Base-by-base conservation (phyloP, 2,113 vertebrate species). In the Charadrius vociferus region DNA sequence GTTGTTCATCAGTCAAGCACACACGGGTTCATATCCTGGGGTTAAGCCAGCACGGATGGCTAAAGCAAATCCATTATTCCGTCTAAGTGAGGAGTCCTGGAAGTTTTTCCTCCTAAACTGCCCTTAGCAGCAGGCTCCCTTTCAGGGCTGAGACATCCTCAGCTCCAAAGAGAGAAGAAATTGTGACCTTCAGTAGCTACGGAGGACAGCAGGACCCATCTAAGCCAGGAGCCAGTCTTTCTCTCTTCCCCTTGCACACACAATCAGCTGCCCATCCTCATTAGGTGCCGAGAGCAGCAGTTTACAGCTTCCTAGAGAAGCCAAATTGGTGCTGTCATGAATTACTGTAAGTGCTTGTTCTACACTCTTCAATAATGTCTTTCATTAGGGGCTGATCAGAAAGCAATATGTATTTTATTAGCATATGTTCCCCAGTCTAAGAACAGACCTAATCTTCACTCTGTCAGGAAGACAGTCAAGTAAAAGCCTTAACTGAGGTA, bases 331-430 rank as follows among this genome's bases (percentile, higher is more conserved):
- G 88, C 95, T 98, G 97, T 96, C 97, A 96, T 91, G 95, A 96
- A 97, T 97, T 97, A 96, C 96, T 96, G 94, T 96, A 96, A 97
- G 86, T 95, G 95, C 97, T 95, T 98, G 97, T 95, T 95, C 86
- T 91, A 96, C 94, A 95, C 61, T 96, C 90, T 90, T 95, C 96
- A 95, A 65, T 97, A 97, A 97, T 98, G 91, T 97, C 91, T 96
- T 97, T 96, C 96, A 98, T 97, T 98, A 97, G 92, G 53, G 67
- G 59, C 66, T 96, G 96, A 97, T 97, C 95, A 98, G 96, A 95
- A 97, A 97, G 95, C 96, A 97, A 94, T 97, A 96, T 90, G 93
- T 96, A 95, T 98, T 97, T 96, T 97, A 98, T 98, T 98, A 98
- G 93, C 27, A 67, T 95, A 91, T 74, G 87, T 86, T 96, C 66